A percentile compares a stretch with the other conserved stretches of the same genome.
phyloP scores from a whole-genome alignment of 2,797 vertebrate genomes.

The Brachyrhaphis roseni region DNA sequence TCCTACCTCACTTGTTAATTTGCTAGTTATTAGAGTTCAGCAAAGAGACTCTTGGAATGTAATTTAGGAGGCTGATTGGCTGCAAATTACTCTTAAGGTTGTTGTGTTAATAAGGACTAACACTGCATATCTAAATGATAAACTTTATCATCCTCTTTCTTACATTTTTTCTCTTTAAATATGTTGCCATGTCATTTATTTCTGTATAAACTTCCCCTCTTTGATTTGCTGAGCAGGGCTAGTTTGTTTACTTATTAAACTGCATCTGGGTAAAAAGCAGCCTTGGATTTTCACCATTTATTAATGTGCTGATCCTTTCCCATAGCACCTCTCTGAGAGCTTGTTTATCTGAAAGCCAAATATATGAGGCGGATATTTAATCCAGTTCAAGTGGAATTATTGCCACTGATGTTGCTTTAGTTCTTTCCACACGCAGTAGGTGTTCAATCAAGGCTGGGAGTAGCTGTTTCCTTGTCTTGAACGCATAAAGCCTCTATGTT shows the following conservation, averaged over 20 bases:
- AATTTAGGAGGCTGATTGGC: background rate
- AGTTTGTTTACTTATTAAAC: constrained; percentile 47
- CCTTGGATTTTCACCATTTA: constrained; percentile 38
- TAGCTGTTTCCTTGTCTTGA: constrained; percentile 1
- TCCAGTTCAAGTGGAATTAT: constrained; percentile 14
- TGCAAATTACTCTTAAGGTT: background rate
- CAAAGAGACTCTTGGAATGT: background rate
- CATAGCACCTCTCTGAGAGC: background rate
- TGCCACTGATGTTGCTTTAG: constrained; percentile 2
- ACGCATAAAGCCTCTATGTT: background rate
- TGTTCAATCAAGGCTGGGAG: constrained; percentile 1
- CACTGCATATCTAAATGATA: background rate
- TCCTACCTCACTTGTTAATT: background rate
- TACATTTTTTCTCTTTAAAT: background rate
- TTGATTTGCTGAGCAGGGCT: constrained; percentile 16
- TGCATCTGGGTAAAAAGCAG: constrained; percentile 39
- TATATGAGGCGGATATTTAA: constrained; percentile 1
- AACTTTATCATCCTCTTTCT: background rate
- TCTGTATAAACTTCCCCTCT: background rate
- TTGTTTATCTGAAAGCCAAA: constrained; percentile 16
- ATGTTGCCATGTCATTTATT: background rate
- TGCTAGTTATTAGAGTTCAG: background rate
- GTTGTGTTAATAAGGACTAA: background rate
- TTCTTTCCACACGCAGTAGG: constrained; percentile 3
- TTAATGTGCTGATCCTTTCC: constrained; percentile 32